These are phyloP conservation scores for Drosophila emarginata DNA, from an alignment of 2,888 invertebrate species.

Conservation along the genomic window DNA sequence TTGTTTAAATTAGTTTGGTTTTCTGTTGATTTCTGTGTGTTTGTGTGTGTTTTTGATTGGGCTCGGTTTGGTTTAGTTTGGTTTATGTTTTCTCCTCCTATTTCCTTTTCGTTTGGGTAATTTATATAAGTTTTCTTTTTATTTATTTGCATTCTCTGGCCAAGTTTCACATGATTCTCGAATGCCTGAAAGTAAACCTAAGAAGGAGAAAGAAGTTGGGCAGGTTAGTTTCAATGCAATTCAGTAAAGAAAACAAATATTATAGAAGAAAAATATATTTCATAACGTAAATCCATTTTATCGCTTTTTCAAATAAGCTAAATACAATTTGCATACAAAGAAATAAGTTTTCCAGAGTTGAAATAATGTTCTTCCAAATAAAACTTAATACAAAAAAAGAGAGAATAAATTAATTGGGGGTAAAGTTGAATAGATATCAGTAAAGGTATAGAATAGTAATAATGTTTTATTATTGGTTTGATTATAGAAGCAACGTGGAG, in stretches of 20 bases:
- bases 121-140: constrained; percentile 20
- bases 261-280: background rate
- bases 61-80: background rate
- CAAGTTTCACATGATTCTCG: background rate
- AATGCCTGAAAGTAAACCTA: background rate
- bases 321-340: background rate
- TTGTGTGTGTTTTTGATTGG: background rate
- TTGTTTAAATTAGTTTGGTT: constrained; percentile 15
- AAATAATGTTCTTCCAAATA: background rate
- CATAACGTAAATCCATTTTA: background rate
- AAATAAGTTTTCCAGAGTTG: background rate
- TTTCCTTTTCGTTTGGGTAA: constrained; percentile 20
- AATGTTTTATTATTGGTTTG: too few species aligned
- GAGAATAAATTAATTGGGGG: too few species aligned
- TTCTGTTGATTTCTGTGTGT: background rate
- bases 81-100: too few species aligned
- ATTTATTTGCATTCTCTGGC: constrained; percentile 11
- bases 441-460: too few species aligned
- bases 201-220: background rate
- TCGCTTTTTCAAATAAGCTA: background rate
- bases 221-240: background rate
- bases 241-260: background rate
- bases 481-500: too few species aligned
- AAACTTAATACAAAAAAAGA: too few species aligned
- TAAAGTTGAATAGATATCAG: too few species aligned